Conservation (phyloP, 2,113 vertebrate species). For the Etheostoma spectabile region DNA sequence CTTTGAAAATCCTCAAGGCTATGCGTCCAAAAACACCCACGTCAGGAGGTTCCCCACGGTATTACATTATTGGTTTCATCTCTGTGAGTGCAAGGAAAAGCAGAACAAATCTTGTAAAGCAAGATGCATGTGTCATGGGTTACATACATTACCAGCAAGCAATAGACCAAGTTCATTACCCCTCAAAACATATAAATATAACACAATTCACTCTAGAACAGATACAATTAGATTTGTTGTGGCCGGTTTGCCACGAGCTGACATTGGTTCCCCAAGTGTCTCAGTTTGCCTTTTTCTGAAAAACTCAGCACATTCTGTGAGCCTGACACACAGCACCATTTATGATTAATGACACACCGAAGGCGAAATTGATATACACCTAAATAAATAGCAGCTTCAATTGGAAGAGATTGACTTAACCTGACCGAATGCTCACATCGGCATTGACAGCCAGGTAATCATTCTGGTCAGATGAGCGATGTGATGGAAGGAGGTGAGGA, state of each 20-base stretch:
- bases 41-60: background rate
- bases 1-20: constrained; percentile 7
- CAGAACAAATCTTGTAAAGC: background rate
- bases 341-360: constrained; percentile 52
- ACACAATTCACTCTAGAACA: background rate
- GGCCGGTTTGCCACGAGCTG: background rate
- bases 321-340: constrained; percentile 22
- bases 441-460: constrained; percentile 1
- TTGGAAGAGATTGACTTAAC: constrained; percentile 44
- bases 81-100: background rate
- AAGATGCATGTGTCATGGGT: background rate
- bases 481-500: constrained; percentile 11
- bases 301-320: constrained; percentile 2
- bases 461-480: constrained; percentile 29
- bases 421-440: background rate
- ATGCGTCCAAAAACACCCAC: constrained; percentile 8
- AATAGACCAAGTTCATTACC: constrained; percentile 1
- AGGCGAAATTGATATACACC: constrained; percentile 52
- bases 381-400: constrained; percentile 44
- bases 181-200: background rate
- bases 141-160: background rate
- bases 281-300: constrained; percentile 18
- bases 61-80: background rate
- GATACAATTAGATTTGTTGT: background rate
- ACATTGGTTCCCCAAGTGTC: background rate